Evolutionary conservation across 1,140 invertebrate genomes (phyloP), one percentile per base, ranked within the genome.

Genomic region (Drusus annulatus): DNA sequence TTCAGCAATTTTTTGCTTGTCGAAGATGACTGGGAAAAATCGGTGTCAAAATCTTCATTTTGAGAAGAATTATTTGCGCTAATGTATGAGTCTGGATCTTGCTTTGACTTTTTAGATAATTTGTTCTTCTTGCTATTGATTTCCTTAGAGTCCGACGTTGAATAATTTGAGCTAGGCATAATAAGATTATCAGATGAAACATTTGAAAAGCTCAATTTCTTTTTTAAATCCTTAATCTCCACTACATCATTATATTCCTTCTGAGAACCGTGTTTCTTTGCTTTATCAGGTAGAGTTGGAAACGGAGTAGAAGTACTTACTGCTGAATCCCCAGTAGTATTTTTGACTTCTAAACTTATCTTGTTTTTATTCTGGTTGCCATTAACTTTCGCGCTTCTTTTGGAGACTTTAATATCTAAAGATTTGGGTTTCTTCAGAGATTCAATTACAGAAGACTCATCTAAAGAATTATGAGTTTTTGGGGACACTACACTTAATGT

Each of bases 131-230:
- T 45, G 36, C 36, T 45, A 10, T 45, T 45, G 36, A 13, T 45
- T 45, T 45, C 36, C 8, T 45, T 45, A 45, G 36, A 45, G 1
- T 45, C 8, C 7, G 13, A 45, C 10, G 60, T 63, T 1, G 19
- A n/a, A 56, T 21, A 8, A 17, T 7, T 17, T 56, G 54, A 56
- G 54, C 54, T 17, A 6, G 1, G 16, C 19, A 7, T 21, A n/a
- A 8, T 3, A 0, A n/a, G 21, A 65, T 65, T 45, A 50, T 69
- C 36, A 2, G 65, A 69, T 69, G 65, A 51, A 8, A 15, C n/a
- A 45, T 69, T 69, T 69, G 65, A 69, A 45, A 69, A 69, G 23
- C 65, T 69, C 45, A 69, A 69, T 50, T 69, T 69, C 17, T 69
- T 69, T 50, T 69, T 69, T 10, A 17, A 69, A 1, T 25, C 13